Conservation (phyloP, 2,888 invertebrate species). For the Alloscopus bannaensis region DNA sequence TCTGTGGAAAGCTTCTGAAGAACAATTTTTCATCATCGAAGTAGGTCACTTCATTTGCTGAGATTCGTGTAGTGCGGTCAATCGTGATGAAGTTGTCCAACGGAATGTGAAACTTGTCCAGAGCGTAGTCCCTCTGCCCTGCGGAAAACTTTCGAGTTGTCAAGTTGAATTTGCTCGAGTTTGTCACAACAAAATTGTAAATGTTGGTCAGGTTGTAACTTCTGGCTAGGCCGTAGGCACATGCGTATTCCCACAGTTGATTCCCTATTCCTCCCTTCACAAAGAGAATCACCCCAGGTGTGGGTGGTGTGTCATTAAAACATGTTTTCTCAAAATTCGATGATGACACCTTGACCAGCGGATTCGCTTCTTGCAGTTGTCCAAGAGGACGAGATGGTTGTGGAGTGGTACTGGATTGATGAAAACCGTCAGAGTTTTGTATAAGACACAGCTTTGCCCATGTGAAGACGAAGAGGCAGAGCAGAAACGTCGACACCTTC, state of each 20-base stretch:
- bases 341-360: neutral
- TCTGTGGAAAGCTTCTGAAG: neutral
- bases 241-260: constrained; percentile 30
- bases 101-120: constrained; percentile 30
- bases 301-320: neutral
- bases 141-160: neutral
- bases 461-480: neutral
- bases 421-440: neutral
- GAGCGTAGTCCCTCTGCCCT: neutral
- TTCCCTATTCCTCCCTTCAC: constrained; percentile 33
- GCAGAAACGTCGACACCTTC: neutral
- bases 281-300: constrained; percentile 2
- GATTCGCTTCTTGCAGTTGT: neutral
- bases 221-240: constrained; percentile 17
- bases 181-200: neutral
- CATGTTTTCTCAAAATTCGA: neutral
- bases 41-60: neutral
- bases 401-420: neutral
- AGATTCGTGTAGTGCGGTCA: neutral
- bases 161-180: neutral
- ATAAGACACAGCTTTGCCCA: constrained; percentile 2
- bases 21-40: constrained; percentile 5
- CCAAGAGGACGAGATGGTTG: neutral
- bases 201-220: constrained; percentile 1
- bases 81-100: constrained; percentile 4